Percentiles rank a stretch among this genome's conserved stretches.
Evolutionary conservation across 2,113 vertebrate species (phyloP).

Genomic region (Solea senegalensis): DNA sequence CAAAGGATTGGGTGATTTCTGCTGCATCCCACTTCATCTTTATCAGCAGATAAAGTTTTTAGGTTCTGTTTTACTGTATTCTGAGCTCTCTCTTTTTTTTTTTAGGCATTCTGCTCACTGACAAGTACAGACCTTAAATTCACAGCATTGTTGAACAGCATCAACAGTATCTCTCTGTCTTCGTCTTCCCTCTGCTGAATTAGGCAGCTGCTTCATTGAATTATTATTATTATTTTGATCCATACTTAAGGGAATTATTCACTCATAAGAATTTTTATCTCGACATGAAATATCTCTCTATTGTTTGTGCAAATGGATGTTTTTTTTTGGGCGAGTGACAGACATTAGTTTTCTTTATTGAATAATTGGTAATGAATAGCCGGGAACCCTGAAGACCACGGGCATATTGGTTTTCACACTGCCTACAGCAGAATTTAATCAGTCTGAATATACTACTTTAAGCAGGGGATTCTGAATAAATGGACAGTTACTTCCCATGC

Average conservation of each 20-base stretch:
- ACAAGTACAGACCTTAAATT: neutral
- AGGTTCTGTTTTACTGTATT: neutral
- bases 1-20: no score
- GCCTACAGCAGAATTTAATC: constrained; percentile 46
- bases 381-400: constrained; percentile 26
- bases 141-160: neutral
- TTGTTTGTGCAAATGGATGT: constrained; percentile 52
- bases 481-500: constrained; percentile 47
- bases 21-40: neutral
- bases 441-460: constrained; percentile 55
- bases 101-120: neutral
- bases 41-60: neutral
- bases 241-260: constrained; percentile 42
- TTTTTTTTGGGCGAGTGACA: constrained; percentile 35
- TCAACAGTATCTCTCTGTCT: neutral
- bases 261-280: constrained; percentile 21
- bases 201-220: constrained; percentile 48
- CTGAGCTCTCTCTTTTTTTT: neutral
- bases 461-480: constrained; percentile 44
- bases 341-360: constrained; percentile 60
- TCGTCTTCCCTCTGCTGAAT: constrained; percentile 29
- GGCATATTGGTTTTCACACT: constrained; percentile 39
- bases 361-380: constrained; percentile 55
- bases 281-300: constrained; percentile 20
- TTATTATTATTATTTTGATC: constrained; percentile 42